These are phyloP conservation scores for Lingula anatina DNA, from an alignment of 2,888 invertebrate genomes.

Conservation along the genomic window DNA sequence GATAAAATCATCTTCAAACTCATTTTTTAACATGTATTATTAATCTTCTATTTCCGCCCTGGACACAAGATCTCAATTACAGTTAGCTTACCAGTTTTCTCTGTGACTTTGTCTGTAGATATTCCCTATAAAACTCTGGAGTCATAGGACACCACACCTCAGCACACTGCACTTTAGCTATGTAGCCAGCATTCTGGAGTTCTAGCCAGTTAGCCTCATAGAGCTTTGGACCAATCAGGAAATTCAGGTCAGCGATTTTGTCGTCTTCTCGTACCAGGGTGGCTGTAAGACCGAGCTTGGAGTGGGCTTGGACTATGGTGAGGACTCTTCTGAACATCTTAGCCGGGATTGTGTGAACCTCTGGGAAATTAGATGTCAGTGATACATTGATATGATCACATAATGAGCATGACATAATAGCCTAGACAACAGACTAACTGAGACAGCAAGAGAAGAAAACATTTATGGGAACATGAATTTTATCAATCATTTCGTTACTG, in stretches of 20 bases:
- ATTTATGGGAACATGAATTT: too few species aligned
- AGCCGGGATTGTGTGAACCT: slow-evolving; percentile 99
- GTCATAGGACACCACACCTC: slow-evolving; percentile 99
- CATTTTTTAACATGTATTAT: too few species aligned
- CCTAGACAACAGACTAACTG: too few species aligned
- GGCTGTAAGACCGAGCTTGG: slow-evolving; percentile 93
- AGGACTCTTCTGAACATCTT: slow-evolving; percentile 98
- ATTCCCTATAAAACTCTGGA: slow-evolving; percentile 97
- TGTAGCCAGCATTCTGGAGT: slow-evolving; percentile 88
- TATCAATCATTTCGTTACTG: too few species aligned
- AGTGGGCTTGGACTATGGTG: slow-evolving; percentile 96
- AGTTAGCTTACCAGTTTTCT: slow-evolving; percentile 77
- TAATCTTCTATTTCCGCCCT: too few species aligned
- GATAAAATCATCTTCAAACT: too few species aligned
- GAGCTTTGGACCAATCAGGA: slow-evolving; percentile 88
- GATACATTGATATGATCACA: too few species aligned
- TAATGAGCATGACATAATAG: too few species aligned
- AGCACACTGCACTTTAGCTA: slow-evolving; percentile 97
- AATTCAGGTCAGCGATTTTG: slow-evolving; percentile 98
- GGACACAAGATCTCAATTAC: too few species aligned
- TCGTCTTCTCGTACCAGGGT: slow-evolving; percentile 97
- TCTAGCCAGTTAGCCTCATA: slow-evolving; percentile 99
- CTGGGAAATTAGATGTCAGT: slow-evolving; percentile 57
- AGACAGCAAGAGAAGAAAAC: too few species aligned
- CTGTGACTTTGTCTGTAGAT: slow-evolving; percentile 82